Percentiles rank a stretch among this genome's conserved stretches.
Evolutionary conservation across 2,113 vertebrate species (phyloP).

Genomic region (Lycaon pictus): DNA sequence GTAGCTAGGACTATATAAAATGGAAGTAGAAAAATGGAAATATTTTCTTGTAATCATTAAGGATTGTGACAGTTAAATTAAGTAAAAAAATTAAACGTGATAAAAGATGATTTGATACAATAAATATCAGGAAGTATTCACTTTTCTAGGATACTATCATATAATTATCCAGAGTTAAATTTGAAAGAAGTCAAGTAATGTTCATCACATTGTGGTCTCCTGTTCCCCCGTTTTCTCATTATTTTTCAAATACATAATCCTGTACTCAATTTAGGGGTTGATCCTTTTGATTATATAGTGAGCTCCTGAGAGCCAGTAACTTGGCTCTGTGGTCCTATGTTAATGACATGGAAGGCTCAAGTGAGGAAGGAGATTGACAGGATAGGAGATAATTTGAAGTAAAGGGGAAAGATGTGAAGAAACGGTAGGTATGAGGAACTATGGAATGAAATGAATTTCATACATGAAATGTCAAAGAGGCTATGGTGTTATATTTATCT

Average conservation of each 20-base stretch:
- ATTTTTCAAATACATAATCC: not conserved
- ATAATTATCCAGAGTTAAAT: not conserved
- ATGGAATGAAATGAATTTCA: slow-evolving; percentile 8
- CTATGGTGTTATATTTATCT: not conserved
- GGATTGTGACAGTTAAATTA: not conserved
- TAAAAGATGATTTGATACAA: not conserved
- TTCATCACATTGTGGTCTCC: not conserved
- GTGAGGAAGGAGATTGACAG: not conserved
- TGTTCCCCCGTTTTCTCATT: not conserved
- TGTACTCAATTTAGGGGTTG: not conserved
- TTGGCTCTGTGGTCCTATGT: not conserved
- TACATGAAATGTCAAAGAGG: not conserved
- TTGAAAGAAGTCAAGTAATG: not conserved
- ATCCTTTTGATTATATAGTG: not conserved
- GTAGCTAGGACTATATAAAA: not conserved
- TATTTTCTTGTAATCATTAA: not conserved
- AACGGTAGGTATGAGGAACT: not conserved
- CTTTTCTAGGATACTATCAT: not conserved
- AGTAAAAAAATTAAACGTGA: not conserved
- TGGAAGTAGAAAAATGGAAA: not conserved
- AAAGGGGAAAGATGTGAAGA: not conserved
- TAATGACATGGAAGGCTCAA: not conserved
- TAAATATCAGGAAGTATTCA: not conserved
- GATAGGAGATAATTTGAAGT: not conserved
- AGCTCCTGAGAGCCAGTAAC: not conserved